Conservation (phyloP, 1,140 invertebrate species). For the Hyles euphorbiae region DNA sequence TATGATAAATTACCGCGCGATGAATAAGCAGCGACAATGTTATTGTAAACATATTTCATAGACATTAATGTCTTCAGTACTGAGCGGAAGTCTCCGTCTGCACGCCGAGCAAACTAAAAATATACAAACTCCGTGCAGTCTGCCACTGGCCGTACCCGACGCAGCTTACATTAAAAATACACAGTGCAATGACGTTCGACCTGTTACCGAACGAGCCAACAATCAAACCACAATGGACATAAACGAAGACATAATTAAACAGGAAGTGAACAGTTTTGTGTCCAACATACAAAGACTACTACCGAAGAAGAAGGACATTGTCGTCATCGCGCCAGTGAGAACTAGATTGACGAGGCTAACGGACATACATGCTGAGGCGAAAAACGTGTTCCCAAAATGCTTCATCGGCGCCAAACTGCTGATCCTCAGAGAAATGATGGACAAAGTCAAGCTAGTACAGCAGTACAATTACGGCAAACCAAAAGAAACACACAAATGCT, state of each 20-base stretch:
- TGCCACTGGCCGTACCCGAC: constrained; percentile 44
- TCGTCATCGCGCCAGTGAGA: constrained; percentile 38
- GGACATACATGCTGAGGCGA: constrained; percentile 58
- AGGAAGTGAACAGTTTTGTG: constrained; percentile 54
- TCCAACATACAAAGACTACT: constrained; percentile 49
- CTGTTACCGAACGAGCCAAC: constrained; percentile 37
- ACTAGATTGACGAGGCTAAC: constrained; percentile 38
- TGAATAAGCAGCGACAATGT: too few relatives aligned
- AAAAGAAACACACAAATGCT: constrained; percentile 50
- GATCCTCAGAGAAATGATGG: constrained; percentile 48
- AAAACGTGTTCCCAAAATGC: constrained; percentile 58
- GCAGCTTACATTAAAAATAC: constrained; percentile 49
- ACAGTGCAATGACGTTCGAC: constrained; percentile 58
- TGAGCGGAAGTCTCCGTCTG: constrained; percentile 13
- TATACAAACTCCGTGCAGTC: constrained; percentile 48
- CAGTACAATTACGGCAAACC: constrained; percentile 58
- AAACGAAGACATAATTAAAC: constrained; percentile 52
- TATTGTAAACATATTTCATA: background rate
- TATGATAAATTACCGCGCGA: too few relatives aligned
- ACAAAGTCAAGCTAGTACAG: constrained; percentile 59
- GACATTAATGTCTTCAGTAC: background rate
- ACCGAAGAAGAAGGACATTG: constrained; percentile 57
- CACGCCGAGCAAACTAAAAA: constrained; percentile 35
- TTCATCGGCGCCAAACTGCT: constrained; percentile 58
- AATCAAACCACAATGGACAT: constrained; percentile 52